Evolutionary conservation across 2,888 invertebrate species (phyloP).

Genomic region (Anodontia alba): DNA sequence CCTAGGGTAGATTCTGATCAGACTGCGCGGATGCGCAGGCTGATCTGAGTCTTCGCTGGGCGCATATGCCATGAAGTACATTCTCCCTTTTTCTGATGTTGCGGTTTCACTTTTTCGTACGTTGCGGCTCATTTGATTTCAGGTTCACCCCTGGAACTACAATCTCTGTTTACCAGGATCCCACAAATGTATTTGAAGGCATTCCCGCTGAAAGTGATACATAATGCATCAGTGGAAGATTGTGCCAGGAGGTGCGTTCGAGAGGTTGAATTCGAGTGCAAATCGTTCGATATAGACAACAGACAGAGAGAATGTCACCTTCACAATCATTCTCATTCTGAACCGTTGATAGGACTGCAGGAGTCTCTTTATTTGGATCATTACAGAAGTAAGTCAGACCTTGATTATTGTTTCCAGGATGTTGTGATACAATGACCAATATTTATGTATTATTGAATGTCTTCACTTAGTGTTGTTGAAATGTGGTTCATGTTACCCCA

Average conservation of each 20-base stretch:
- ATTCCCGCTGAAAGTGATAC: slow-evolving; percentile 66
- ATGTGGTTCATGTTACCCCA: too few relatives aligned
- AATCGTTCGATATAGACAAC: slow-evolving; percentile 81
- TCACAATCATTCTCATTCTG: slow-evolving; percentile 77
- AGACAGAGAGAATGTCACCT: slow-evolving; percentile 69
- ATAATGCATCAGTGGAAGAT: slow-evolving; percentile 71
- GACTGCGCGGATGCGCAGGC: too few relatives aligned
- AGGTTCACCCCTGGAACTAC: slow-evolving; percentile 46
- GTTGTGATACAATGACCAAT: slow-evolving; percentile 5
- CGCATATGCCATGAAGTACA: too few relatives aligned
- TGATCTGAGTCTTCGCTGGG: too few relatives aligned
- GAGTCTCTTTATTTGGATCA: slow-evolving; percentile 76
- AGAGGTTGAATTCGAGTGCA: slow-evolving; percentile 79
- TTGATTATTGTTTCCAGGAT: neutral
- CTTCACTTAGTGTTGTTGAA: too few relatives aligned
- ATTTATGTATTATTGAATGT: too few relatives aligned
- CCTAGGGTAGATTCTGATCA: too few relatives aligned
- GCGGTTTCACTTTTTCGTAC: too few relatives aligned
- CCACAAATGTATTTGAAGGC: slow-evolving; percentile 72
- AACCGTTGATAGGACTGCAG: slow-evolving; percentile 73
- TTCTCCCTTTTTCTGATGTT: too few relatives aligned
- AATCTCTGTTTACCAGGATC: slow-evolving; percentile 73
- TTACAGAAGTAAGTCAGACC: slow-evolving; percentile 77
- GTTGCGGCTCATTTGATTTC: too few relatives aligned
- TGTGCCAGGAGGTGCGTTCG: slow-evolving; percentile 74